Conservation (phyloP, 1,140 invertebrate genomes). For the Drosophila leontia region DNA sequence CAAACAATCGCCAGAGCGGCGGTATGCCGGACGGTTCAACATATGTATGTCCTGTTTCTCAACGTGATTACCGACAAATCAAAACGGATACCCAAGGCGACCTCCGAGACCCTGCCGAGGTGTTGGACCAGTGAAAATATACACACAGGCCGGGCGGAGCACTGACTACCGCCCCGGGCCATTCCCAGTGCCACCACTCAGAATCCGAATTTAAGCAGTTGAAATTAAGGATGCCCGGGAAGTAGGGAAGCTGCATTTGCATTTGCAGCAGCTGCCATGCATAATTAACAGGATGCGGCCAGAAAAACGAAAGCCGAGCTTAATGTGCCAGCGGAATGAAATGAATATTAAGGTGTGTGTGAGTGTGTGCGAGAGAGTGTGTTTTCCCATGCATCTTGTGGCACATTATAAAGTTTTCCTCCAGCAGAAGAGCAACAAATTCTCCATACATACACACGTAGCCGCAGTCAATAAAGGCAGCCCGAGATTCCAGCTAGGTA, state of each 20-base stretch:
- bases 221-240: constrained; percentile 69
- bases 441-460: constrained; percentile 1
- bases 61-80: constrained; percentile 69
- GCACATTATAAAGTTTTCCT: constrained; percentile 77
- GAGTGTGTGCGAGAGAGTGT: background rate
- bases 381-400: constrained; percentile 53
- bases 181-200: constrained; percentile 19
- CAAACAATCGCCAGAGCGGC: constrained; percentile 54
- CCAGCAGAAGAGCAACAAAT: constrained; percentile 24
- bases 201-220: constrained; percentile 69
- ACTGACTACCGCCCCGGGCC: constrained; percentile 34
- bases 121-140: constrained; percentile 68
- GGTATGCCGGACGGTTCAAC: constrained; percentile 14
- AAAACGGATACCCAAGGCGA: constrained; percentile 46
- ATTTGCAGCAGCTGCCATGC: constrained; percentile 51
- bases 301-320: constrained; percentile 47
- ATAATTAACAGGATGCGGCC: constrained; percentile 66
- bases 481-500: constrained; percentile 29
- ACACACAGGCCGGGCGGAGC: constrained; percentile 25
- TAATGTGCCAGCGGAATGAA: constrained; percentile 68
- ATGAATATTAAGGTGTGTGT: constrained; percentile 59
- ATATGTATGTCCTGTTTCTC: constrained; percentile 50
- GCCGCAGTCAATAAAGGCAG: constrained; percentile 30
- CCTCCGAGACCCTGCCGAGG: constrained; percentile 42
- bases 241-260: constrained; percentile 56